Base-by-base conservation (phyloP, 2,888 invertebrate genomes). In the Cheilosia soror region DNA sequence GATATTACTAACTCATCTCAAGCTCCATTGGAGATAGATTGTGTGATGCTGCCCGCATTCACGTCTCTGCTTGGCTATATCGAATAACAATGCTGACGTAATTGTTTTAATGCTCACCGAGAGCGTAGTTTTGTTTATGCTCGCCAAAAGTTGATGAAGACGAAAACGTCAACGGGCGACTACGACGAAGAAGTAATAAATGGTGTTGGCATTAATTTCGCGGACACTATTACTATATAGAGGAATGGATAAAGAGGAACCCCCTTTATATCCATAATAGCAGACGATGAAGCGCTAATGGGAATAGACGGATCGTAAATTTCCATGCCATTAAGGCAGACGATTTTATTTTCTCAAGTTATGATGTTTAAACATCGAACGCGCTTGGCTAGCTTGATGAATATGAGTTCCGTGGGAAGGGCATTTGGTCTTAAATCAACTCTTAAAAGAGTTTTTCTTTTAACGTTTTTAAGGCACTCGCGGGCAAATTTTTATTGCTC, bases 51-150 rank as follows among this genome's bases (percentile, higher is more conserved):
- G 78, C 58, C 13, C 63, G 81, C 69, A 60, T 76, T 71, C 63
- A 65, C 65, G 65, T 71, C 71, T 57, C 71, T 57, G 60, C 44
- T 71, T 47, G 51, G 62, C 75, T 81, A 37, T 37, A 81, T 77
- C 82, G 71, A 82, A 82, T 77, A 77, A 66, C 82, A 77, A 76
- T 82, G 65, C 76, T 33, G 29, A 58, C 51, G 76, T 82, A 72
- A 82, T 82, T 82, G 76, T 77, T 82, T 82, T 82, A 82, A 82
- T 77, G 58, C 57, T 77, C 37, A 55, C 29, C 37, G 58, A 71
- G 65, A 47, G 55, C 25, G 49, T 71, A 65, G 71, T 72, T 71
- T 65, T 77, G 53, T 60, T 60, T 40, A 44, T 20, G 20, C 69
- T 58, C 37, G 25, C 53, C 40, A 9, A 11, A 11, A 51, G 53